A percentile compares a stretch with the other conserved stretches of the same genome.
Evolutionary conservation across 1,140 invertebrate species (phyloP).

Genomic region (Nymphalis io): DNA sequence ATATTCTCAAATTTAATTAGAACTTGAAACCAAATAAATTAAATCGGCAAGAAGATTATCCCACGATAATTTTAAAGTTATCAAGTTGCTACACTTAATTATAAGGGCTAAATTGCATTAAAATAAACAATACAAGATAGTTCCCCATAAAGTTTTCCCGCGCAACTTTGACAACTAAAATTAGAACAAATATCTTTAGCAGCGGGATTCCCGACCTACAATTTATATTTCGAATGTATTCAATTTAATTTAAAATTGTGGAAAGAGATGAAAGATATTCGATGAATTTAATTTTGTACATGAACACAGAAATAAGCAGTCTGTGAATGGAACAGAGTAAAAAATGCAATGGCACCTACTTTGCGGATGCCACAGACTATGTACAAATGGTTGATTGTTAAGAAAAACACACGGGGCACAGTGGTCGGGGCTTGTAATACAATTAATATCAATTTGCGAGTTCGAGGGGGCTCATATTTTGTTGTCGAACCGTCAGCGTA

Average conservation of each 20-base stretch:
- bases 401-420: conserved; percentile 75
- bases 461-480: conserved; percentile 55
- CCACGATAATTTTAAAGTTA: conserved; percentile 17
- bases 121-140: conserved; percentile 37
- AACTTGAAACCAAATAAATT: not conserved
- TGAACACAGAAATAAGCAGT: conserved; percentile 28
- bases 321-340: conserved; percentile 33
- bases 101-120: conserved; percentile 33
- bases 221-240: conserved; percentile 65
- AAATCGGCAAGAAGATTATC: conserved; percentile 1
- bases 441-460: conserved; percentile 78
- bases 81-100: conserved; percentile 11
- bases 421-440: conserved; percentile 66
- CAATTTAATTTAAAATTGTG: conserved; percentile 51
- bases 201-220: conserved; percentile 53
- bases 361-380: conserved; percentile 34
- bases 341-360: conserved; percentile 29
- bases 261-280: conserved; percentile 37
- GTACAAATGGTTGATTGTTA: conserved; percentile 63
- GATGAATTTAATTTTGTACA: conserved; percentile 19
- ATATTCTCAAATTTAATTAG: not conserved
- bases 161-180: conserved; percentile 62
- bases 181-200: conserved; percentile 64
- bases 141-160: conserved; percentile 49
- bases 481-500: conserved; percentile 47